Conservation (phyloP, 2,888 invertebrate species). For the Resseliella maxima region DNA sequence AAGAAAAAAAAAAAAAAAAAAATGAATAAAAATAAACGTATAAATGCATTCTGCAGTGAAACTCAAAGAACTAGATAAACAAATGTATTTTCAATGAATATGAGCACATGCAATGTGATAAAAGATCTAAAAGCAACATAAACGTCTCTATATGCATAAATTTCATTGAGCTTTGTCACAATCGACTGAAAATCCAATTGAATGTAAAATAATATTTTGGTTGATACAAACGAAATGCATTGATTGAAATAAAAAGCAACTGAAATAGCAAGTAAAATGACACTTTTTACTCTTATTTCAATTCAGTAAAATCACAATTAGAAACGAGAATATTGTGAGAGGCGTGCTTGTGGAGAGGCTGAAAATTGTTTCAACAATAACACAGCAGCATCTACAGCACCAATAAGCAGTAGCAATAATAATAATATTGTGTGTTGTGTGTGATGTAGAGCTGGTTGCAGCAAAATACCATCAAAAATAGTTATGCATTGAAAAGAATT, state of each 20-base stretch:
- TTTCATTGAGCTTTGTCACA: neutral
- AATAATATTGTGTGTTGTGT: neutral
- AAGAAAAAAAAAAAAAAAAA: too few species aligned
- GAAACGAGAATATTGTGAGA: neutral
- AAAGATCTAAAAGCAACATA: neutral
- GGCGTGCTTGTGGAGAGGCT: neutral
- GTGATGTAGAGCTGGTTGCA: neutral
- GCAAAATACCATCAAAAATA: conserved; percentile 14
- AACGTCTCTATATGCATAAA: neutral
- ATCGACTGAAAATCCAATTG: neutral
- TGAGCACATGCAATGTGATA: neutral
- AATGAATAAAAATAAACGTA: too few species aligned
- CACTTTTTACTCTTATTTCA: neutral
- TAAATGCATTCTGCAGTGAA: too few species aligned
- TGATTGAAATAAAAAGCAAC: neutral
- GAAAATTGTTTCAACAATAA: neutral
- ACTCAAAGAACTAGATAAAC: too few species aligned
- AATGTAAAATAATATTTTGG: conserved; percentile 28
- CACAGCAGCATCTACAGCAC: neutral
- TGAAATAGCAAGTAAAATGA: neutral
- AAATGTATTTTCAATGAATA: neutral
- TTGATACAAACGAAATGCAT: neutral
- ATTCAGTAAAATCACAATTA: neutral
- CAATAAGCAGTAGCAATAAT: neutral
- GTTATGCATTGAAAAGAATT: conserved; percentile 30